These are phyloP conservation scores for Shargacucullia verbasci DNA, from an alignment of 2,888 invertebrate species.

Conservation along the genomic window DNA sequence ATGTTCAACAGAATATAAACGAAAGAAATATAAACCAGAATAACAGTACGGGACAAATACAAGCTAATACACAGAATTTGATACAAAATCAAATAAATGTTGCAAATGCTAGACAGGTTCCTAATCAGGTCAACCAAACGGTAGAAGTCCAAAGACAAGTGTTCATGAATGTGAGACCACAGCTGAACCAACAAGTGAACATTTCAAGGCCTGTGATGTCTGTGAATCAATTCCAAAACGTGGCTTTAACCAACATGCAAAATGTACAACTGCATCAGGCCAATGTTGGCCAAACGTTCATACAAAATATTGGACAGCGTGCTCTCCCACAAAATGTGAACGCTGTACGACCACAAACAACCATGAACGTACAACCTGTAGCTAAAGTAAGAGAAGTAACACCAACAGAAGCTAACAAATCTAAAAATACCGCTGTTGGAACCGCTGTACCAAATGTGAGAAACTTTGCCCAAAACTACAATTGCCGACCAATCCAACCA, in stretches of 20 bases:
- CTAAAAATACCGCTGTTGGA: conserved; percentile 24
- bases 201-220: conserved; percentile 51
- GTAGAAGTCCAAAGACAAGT: conserved; percentile 53
- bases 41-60: conserved; percentile 49
- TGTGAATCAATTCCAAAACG: conserved; percentile 49
- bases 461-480: conserved; percentile 60
- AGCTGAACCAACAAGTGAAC: conserved; percentile 52
- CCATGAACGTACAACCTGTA: conserved; percentile 42
- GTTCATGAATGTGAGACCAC: conserved; percentile 52
- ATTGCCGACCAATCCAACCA: conserved; percentile 74
- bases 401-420: conserved; percentile 35
- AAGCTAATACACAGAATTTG: conserved; percentile 46
- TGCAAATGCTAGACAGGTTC: conserved; percentile 43
- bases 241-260: conserved; percentile 48
- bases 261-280: conserved; percentile 53
- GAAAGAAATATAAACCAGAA: conserved; percentile 48
- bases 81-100: conserved; percentile 50
- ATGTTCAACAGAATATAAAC: conserved; percentile 58
- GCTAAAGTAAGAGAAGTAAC: conserved; percentile 40
- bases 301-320: conserved; percentile 54
- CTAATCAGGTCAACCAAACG: conserved; percentile 49
- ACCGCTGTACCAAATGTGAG: conserved; percentile 39
- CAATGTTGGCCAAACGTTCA: conserved; percentile 53
- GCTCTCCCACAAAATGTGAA: conserved; percentile 45
- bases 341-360: conserved; percentile 38